Evolutionary conservation across 2,113 vertebrate genomes (phyloP).

Genomic region (Talpa occidentalis): DNA sequence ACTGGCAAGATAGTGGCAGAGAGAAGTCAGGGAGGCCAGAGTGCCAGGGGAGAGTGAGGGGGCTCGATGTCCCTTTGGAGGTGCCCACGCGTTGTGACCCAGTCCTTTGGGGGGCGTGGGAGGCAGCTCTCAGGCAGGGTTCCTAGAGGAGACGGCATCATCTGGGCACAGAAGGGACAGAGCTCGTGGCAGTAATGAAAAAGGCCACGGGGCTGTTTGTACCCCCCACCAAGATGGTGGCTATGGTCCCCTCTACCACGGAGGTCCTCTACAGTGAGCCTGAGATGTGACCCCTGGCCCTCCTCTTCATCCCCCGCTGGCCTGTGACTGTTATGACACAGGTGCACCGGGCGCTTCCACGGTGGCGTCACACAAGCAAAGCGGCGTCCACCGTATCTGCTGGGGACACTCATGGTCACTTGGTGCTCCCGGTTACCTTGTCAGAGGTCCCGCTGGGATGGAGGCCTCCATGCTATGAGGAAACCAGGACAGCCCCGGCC

Average conservation of each 20-base stretch:
- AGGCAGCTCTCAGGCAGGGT: not conserved
- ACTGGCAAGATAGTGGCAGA: not conserved
- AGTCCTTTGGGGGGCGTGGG: not conserved
- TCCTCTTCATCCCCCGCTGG: not conserved
- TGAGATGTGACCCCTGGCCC: not conserved
- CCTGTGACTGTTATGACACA: not conserved
- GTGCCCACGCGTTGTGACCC: rapidly evolving
- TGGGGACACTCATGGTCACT: not conserved
- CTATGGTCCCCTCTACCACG: not conserved
- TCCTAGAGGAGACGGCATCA: not conserved
- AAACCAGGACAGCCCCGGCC: not conserved
- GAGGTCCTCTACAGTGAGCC: not conserved
- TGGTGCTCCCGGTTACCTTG: not conserved
- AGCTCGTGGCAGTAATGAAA: not conserved
- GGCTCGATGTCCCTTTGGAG: not conserved
- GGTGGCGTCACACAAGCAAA: not conserved
- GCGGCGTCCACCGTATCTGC: not conserved
- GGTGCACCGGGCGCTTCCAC: not conserved
- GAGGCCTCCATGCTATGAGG: not conserved
- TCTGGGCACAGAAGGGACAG: not conserved
- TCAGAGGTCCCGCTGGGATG: not conserved
- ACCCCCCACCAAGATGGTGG: not conserved
- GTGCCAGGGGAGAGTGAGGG: not conserved
- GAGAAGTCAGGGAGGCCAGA: not conserved
- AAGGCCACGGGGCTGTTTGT: not conserved